A percentile compares a stretch with the other conserved stretches of the same genome.
Evolutionary conservation across 2,113 vertebrate genomes (phyloP).

Genomic region (Cricetomys ansorgei): DNA sequence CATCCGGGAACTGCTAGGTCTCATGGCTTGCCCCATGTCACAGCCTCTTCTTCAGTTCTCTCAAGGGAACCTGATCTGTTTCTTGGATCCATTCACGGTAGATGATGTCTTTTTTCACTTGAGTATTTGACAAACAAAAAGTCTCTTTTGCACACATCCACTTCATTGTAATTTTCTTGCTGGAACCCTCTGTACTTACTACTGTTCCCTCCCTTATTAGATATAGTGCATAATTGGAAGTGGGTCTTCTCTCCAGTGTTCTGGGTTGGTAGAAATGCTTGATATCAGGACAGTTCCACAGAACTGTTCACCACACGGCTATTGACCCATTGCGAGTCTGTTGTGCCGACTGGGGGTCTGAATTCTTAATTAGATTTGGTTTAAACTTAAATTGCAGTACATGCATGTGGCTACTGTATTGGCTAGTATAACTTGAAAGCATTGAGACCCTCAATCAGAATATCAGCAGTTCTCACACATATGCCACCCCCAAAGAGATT

Average conservation of each 20-base stretch:
- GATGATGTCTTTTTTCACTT: accelerated
- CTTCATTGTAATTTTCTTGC: neutral
- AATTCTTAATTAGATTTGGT: neutral
- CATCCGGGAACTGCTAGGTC: accelerated
- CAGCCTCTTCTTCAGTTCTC: accelerated
- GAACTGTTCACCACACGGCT: neutral
- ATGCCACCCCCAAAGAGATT: neutral
- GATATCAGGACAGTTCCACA: accelerated
- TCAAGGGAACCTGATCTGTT: neutral
- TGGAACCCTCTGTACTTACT: neutral
- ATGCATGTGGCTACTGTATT: neutral
- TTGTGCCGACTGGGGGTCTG: neutral
- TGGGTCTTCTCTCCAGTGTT: neutral
- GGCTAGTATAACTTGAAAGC: neutral
- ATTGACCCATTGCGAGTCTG: neutral
- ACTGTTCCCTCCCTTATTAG: neutral
- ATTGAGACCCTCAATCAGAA: neutral
- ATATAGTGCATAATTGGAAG: neutral
- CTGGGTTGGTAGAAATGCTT: neutral
- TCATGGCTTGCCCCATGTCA: accelerated
- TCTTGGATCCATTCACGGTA: neutral
- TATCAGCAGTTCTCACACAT: neutral
- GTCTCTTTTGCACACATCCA: neutral
- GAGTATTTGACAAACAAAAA: neutral
- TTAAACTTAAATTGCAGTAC: neutral